These are phyloP conservation scores for Rhodeus uyekii DNA, from an alignment of 2,797 vertebrate genomes.

Conservation along the genomic window DNA sequence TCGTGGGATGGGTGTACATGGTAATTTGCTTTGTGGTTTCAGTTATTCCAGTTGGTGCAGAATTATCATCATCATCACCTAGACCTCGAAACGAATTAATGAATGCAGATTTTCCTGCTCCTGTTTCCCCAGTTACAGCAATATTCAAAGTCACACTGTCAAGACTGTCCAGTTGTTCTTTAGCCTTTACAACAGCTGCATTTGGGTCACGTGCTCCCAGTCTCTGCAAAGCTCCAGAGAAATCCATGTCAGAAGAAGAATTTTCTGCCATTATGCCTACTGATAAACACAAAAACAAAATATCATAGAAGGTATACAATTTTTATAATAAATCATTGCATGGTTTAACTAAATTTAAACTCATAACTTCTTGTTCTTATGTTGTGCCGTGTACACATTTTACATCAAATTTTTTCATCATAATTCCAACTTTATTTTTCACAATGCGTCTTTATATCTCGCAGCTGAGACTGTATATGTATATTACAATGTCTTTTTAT, in stretches of 20 bases:
- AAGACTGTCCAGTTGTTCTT: constrained; percentile 26
- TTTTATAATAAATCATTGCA: neutral
- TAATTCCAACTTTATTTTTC: neutral
- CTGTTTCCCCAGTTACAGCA: constrained; percentile 63
- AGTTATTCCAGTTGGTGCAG: constrained; percentile 54
- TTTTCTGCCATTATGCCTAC: neutral
- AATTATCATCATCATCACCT: constrained; percentile 26
- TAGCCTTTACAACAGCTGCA: constrained; percentile 43
- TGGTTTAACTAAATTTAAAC: neutral
- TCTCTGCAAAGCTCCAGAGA: constrained; percentile 24
- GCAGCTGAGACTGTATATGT: neutral
- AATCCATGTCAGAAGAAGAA: constrained; percentile 8
- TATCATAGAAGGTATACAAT: neutral
- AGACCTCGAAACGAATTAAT: constrained; percentile 61
- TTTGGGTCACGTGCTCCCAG: neutral
- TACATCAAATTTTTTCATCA: neutral
- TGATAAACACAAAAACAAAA: neutral
- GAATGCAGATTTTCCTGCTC: constrained; percentile 66
- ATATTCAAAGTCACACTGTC: constrained; percentile 55
- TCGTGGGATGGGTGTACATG: constrained; percentile 68
- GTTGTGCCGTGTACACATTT: neutral
- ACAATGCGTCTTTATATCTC: neutral
- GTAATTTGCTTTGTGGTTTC: constrained; percentile 54
- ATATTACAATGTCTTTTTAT: neutral
- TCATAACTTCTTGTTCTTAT: neutral